Conservation (phyloP, 1,140 invertebrate species). For the Eumeta japonica region DNA sequence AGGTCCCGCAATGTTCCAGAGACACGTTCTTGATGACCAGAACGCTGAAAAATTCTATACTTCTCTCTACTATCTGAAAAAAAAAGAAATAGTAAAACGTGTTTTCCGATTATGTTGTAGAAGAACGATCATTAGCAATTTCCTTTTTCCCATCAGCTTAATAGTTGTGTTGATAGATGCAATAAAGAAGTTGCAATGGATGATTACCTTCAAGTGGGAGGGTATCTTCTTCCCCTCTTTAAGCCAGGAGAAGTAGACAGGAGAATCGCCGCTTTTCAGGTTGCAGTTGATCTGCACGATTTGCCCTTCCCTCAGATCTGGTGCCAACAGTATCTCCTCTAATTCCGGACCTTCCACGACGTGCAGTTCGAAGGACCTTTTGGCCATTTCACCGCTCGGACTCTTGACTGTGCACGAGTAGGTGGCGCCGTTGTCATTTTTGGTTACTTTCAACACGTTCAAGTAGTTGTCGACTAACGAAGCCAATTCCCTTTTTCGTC, state of each 20-base stretch:
- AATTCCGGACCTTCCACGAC: constrained; percentile 74
- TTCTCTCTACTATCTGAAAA: constrained; percentile 58
- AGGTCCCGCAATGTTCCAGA: constrained; percentile 72
- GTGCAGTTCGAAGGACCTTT: constrained; percentile 64
- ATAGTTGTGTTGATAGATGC: too few relatives aligned
- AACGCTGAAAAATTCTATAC: constrained; percentile 65
- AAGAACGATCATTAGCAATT: too few relatives aligned
- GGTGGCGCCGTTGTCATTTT: constrained; percentile 63
- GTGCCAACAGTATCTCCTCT: constrained; percentile 51
- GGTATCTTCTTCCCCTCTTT: constrained; percentile 77
- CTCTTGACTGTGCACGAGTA: constrained; percentile 83
- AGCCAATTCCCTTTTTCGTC: constrained; percentile 32
- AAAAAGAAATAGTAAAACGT: not conserved
- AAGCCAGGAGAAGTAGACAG: constrained; percentile 84
- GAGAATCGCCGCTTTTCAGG: constrained; percentile 85
- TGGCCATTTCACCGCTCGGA: constrained; percentile 74
- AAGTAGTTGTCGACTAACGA: constrained; percentile 52
- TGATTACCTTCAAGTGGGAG: constrained; percentile 66
- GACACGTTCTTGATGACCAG: constrained; percentile 68
- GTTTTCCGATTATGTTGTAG: too few relatives aligned
- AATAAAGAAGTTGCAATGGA: too few relatives aligned
- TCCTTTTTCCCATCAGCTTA: too few relatives aligned
- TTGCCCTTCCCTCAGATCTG: constrained; percentile 81
- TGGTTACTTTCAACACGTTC: constrained; percentile 73
- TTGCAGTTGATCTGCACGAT: constrained; percentile 86